Evolutionary conservation across 2,888 invertebrate genomes (phyloP).

Genomic region (Ashinkailepas kermadecensis): DNA sequence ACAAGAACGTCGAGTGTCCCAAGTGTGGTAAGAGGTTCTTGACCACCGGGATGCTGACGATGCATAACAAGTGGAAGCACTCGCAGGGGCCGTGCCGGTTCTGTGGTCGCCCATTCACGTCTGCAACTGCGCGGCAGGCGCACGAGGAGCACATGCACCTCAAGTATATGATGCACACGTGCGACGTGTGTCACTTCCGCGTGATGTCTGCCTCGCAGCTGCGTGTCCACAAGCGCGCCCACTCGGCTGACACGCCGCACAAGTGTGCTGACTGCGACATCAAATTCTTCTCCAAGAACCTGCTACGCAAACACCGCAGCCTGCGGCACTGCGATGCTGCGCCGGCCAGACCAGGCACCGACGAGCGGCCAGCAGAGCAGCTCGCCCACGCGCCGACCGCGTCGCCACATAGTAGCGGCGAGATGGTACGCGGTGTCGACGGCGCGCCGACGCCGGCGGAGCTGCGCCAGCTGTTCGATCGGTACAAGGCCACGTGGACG

Average conservation of each 20-base stretch:
- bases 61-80: constrained; percentile 35
- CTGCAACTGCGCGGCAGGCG: constrained; percentile 32
- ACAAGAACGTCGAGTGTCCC: constrained; percentile 33
- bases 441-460: neutral
- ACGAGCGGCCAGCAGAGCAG: neutral
- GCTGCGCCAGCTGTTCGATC: constrained; percentile 23
- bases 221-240: constrained; percentile 31
- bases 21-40: constrained; percentile 34
- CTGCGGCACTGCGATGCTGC: constrained; percentile 24
- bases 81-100: constrained; percentile 33
- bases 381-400: neutral
- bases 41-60: constrained; percentile 32
- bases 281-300: constrained; percentile 71
- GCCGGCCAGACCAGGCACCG: too few species aligned
- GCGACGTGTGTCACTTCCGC: constrained; percentile 32
- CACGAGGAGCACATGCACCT: constrained; percentile 34
- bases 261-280: constrained; percentile 56
- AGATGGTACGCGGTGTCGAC: neutral
- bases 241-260: constrained; percentile 32
- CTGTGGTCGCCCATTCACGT: constrained; percentile 33
- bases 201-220: constrained; percentile 30
- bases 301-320: constrained; percentile 58
- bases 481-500: constrained; percentile 10
- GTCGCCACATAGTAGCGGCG: neutral
- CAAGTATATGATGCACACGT: constrained; percentile 31